These are phyloP conservation scores for Mustela nigripes DNA, from an alignment of 2,113 vertebrate species.

Conservation along the genomic window DNA sequence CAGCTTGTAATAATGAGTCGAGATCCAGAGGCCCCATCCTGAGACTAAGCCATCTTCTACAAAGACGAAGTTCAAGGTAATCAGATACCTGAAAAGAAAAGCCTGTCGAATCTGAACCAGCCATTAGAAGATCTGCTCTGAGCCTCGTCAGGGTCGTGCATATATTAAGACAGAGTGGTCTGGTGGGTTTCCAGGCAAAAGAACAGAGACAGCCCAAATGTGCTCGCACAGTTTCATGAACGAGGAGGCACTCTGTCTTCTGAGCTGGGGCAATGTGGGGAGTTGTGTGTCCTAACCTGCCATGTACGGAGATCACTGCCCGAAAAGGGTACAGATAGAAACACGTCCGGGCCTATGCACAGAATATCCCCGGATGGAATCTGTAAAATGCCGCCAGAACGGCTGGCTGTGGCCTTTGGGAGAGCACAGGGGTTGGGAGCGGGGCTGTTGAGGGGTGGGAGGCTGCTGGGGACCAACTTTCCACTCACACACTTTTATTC, in stretches of 20 bases:
- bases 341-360: too few relatives aligned
- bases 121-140: neutral
- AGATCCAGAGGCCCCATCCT: neutral
- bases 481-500: neutral
- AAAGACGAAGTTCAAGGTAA: neutral
- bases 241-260: neutral
- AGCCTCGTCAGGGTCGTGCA: neutral
- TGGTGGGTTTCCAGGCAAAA: neutral
- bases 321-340: neutral
- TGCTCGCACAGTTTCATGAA: neutral
- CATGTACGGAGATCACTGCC: neutral
- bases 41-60: too few relatives aligned
- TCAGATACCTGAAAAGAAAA: neutral
- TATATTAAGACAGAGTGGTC: neutral
- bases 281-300: neutral
- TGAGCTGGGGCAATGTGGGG: neutral
- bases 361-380: neutral
- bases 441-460: too few relatives aligned
- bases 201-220: neutral
- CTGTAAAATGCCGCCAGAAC: neutral
- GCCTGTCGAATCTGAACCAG: neutral
- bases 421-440: accelerated
- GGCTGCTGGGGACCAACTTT: neutral
- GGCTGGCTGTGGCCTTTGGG: neutral
- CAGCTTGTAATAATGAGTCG: neutral